Evolutionary conservation across 2,113 vertebrate genomes (phyloP).

Genomic region (Phylloscopus trochilus): DNA sequence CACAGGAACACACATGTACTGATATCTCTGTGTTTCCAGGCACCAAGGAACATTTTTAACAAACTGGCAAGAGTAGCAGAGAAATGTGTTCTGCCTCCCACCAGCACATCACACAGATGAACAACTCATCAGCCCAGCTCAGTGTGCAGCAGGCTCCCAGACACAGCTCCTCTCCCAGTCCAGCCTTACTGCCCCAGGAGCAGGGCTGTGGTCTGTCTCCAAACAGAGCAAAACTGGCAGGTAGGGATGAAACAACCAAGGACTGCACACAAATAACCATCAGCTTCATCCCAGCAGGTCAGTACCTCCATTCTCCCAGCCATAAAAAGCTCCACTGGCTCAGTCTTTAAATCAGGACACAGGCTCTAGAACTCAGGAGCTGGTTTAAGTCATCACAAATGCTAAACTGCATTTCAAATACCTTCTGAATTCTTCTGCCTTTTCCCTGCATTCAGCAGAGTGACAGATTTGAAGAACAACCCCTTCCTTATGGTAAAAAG

Average conservation of each 20-base stretch:
- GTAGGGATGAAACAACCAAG: not conserved
- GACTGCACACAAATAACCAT: not conserved
- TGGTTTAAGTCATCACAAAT: not conserved
- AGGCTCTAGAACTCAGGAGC: not conserved
- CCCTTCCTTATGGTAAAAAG: not conserved
- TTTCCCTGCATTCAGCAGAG: not conserved
- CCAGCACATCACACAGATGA: not conserved
- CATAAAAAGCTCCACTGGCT: rapidly evolving
- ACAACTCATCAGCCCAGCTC: not conserved
- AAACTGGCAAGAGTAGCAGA: not conserved
- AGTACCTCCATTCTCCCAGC: not conserved
- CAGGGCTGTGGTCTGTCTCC: not conserved
- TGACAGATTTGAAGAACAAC: not conserved
- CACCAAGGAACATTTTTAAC: not conserved
- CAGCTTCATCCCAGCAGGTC: not conserved
- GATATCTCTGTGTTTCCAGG: not conserved
- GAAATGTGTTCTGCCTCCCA: not conserved
- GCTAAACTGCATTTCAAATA: not conserved
- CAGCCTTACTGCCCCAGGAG: not conserved
- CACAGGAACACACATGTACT: not conserved
- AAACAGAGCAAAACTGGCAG: not conserved
- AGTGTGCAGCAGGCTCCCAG: not conserved
- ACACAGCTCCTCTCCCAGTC: not conserved
- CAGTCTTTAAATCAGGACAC: not conserved
- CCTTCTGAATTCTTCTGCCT: not conserved